Conservation (phyloP, 1,140 invertebrate species). For the Marisa cornuarietis region DNA sequence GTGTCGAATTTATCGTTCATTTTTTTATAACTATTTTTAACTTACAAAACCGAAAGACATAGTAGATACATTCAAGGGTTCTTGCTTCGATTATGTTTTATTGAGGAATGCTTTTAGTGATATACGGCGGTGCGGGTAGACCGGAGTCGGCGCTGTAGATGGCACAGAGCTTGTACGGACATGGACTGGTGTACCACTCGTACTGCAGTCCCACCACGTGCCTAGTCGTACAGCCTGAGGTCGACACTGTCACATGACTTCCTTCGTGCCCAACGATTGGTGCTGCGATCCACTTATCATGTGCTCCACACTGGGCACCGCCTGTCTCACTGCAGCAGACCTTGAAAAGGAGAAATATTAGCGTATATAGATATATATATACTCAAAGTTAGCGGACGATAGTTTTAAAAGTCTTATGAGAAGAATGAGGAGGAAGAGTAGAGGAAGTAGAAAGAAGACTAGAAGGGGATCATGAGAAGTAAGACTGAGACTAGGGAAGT, state of each 20-base stretch:
- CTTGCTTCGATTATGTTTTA: too few relatives aligned
- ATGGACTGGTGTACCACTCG: constrained; percentile 39
- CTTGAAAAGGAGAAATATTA: constrained; percentile 11
- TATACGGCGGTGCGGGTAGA: constrained; percentile 35
- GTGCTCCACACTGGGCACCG: constrained; percentile 1
- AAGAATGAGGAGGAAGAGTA: too few relatives aligned
- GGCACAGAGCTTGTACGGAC: constrained; percentile 33
- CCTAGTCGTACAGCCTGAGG: constrained; percentile 7
- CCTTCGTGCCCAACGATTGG: constrained; percentile 26
- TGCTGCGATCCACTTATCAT: constrained; percentile 29
- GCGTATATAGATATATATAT: too few relatives aligned
- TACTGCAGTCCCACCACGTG: constrained; percentile 33
- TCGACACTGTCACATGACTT: constrained; percentile 28
- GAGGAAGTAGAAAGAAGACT: too few relatives aligned
- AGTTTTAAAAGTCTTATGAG: too few relatives aligned
- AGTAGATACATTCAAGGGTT: too few relatives aligned
- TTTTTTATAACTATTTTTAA: too few relatives aligned
- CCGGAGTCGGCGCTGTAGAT: constrained; percentile 29
- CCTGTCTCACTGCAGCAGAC: constrained; percentile 37
- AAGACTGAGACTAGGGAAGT: too few relatives aligned
- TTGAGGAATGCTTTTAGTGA: neutral
- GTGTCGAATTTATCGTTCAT: too few relatives aligned
- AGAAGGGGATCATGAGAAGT: too few relatives aligned
- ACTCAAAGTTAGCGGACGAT: too few relatives aligned
- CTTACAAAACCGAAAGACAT: too few relatives aligned